Percentiles rank a stretch among this genome's conserved stretches.
phyloP scores from a whole-genome alignment of 2,113 vertebrate genomes.

The Nettapus auritus region DNA sequence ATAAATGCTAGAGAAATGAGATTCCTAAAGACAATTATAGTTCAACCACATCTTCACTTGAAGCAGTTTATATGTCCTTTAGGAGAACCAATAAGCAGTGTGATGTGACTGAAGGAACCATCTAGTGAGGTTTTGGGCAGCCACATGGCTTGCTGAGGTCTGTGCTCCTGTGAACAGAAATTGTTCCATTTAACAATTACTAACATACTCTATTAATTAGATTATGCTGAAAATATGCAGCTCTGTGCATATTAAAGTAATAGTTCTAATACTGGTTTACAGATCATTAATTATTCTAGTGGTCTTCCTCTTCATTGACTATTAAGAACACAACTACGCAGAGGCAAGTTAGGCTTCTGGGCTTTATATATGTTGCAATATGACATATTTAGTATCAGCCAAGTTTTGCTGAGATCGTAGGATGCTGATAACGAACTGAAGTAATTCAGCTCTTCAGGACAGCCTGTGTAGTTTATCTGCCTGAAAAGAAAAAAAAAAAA shows the following conservation, averaged over 20 bases:
- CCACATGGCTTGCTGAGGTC: rapidly evolving
- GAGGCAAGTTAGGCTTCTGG: neutral
- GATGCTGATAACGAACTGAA: slow-evolving; percentile 17
- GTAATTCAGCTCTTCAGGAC: neutral
- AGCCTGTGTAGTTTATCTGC: neutral
- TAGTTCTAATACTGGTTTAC: neutral
- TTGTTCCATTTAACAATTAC: neutral
- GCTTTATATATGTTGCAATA: neutral
- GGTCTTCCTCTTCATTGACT: neutral
- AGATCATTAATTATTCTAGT: neutral
- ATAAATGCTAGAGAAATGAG: neutral
- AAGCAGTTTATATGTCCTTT: neutral
- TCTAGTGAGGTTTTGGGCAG: neutral
- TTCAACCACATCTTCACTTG: neutral
- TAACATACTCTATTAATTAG: neutral
- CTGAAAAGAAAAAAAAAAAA: neutral
- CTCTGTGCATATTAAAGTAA: neutral
- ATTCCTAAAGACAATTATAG: neutral
- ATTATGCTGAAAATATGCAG: neutral
- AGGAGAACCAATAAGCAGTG: neutral
- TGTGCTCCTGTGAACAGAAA: neutral
- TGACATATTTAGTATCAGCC: neutral
- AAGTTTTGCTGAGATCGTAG: neutral
- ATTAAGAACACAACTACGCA: neutral
- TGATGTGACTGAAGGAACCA: neutral